Conservation (phyloP, 2,888 invertebrate genomes). For the Uloborus plumipes region DNA sequence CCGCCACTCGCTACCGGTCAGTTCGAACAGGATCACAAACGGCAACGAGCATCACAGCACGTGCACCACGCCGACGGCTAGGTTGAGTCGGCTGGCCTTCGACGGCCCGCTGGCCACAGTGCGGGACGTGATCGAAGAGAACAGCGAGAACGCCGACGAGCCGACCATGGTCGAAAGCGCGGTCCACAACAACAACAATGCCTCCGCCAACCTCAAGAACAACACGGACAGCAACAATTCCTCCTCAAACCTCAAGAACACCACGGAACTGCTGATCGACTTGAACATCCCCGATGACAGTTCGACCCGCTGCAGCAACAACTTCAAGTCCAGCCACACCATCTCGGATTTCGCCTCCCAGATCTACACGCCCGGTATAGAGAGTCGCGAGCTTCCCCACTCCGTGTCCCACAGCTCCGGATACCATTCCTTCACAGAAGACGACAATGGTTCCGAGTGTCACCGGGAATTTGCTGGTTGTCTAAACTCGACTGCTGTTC, state of each 20-base stretch:
- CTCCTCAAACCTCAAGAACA: constrained; percentile 1
- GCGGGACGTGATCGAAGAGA: constrained; percentile 62
- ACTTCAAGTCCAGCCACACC: constrained; percentile 57
- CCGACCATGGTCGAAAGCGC: constrained; percentile 41
- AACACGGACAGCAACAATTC: too few relatives aligned
- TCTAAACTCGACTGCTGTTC: constrained; percentile 60
- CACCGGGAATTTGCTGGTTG: constrained; percentile 67
- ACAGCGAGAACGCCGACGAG: constrained; percentile 58
- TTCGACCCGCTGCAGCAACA: constrained; percentile 6
- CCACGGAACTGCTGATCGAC: constrained; percentile 41
- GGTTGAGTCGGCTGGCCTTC: constrained; percentile 34
- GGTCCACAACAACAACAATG: constrained; percentile 13
- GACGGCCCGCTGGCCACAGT: constrained; percentile 59
- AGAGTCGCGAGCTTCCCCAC: constrained; percentile 64
- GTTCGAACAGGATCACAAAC: constrained; percentile 22
- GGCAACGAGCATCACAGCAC: constrained; percentile 19
- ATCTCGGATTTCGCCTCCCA: constrained; percentile 58
- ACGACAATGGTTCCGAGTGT: constrained; percentile 58
- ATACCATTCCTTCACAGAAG: constrained; percentile 66
- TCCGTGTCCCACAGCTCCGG: constrained; percentile 67
- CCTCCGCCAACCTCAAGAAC: not conserved
- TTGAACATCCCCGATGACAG: constrained; percentile 34
- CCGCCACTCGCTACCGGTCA: constrained; percentile 22
- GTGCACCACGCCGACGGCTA: constrained; percentile 39
- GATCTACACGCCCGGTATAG: constrained; percentile 60